A percentile compares a stretch with the other conserved stretches of the same genome.
Conservation (phyloP, 2,888 invertebrate species). For the Amphipyra tragopoginis region DNA sequence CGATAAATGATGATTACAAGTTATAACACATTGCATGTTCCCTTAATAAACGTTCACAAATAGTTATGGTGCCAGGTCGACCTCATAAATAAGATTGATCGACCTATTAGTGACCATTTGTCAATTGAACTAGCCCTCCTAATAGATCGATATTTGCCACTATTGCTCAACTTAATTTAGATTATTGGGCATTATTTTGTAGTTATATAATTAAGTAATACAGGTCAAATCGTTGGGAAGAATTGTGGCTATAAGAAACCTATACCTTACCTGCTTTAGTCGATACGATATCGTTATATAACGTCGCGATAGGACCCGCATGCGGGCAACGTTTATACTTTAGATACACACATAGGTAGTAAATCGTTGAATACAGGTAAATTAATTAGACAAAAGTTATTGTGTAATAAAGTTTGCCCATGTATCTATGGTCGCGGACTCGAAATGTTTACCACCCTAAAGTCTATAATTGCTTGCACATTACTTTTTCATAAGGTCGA, state of each 20-base stretch:
- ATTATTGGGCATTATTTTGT: slow-evolving; percentile 22
- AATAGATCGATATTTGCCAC: slow-evolving; percentile 39
- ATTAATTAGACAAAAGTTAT: no score
- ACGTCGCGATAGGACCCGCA: no score
- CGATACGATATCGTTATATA: no score
- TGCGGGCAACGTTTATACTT: no score
- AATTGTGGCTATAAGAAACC: background rate
- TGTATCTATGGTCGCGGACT: no score
- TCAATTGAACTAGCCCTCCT: slow-evolving; percentile 46
- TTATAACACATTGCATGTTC: slow-evolving; percentile 17
- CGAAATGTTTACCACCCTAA: no score
- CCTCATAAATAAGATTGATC: slow-evolving; percentile 64
- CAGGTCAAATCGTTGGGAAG: slow-evolving; percentile 27
- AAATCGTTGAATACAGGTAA: no score
- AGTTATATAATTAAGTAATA: slow-evolving; percentile 26
- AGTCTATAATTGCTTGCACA: no score
- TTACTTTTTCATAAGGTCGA: no score
- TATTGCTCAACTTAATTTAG: slow-evolving; percentile 29
- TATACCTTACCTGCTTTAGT: no score
- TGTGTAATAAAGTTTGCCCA: no score
- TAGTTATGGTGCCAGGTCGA: slow-evolving; percentile 48
- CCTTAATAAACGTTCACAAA: slow-evolving; percentile 20
- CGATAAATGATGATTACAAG: slow-evolving; percentile 19
- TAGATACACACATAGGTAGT: no score
- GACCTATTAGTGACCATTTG: slow-evolving; percentile 59